Conservation (phyloP, 1,140 invertebrate species). For the Brevipalpus yothersi region DNA sequence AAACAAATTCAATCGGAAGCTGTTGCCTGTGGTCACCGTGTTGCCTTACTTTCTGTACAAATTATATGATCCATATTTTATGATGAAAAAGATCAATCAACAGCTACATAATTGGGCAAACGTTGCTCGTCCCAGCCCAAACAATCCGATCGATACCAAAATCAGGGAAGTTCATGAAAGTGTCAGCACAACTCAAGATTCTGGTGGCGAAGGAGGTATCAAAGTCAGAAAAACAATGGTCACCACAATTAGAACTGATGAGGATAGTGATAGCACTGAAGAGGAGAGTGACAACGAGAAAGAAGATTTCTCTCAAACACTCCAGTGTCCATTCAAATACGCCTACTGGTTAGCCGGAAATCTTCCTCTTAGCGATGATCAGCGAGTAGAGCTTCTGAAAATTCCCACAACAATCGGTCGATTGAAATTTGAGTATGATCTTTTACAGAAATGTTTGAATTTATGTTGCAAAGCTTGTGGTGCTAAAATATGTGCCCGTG, state of each 20-base stretch:
- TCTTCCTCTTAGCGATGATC: slow-evolving; percentile 34
- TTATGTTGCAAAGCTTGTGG: slow-evolving; percentile 38
- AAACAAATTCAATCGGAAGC: background rate
- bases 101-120: slow-evolving; percentile 1
- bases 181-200: background rate
- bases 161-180: background rate
- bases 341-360: slow-evolving; percentile 54
- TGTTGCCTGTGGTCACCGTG: slow-evolving; percentile 20
- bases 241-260: background rate
- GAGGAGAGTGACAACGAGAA: background rate
- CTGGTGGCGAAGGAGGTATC: background rate
- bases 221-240: background rate
- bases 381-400: slow-evolving; percentile 30
- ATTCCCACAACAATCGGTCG: slow-evolving; percentile 38
- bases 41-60: slow-evolving; percentile 11
- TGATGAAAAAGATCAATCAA: slow-evolving; percentile 8
- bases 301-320: background rate
- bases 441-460: slow-evolving; percentile 31
- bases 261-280: background rate
- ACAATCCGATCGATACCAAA: background rate
- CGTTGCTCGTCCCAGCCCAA: no score
- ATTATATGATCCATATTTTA: slow-evolving; percentile 12
- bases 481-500: slow-evolving; percentile 32
- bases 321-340: slow-evolving; percentile 18
- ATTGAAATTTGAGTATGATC: slow-evolving; percentile 33